phyloP scores from a whole-genome alignment of 2,797 vertebrate genomes.

The Ispidina picta region DNA sequence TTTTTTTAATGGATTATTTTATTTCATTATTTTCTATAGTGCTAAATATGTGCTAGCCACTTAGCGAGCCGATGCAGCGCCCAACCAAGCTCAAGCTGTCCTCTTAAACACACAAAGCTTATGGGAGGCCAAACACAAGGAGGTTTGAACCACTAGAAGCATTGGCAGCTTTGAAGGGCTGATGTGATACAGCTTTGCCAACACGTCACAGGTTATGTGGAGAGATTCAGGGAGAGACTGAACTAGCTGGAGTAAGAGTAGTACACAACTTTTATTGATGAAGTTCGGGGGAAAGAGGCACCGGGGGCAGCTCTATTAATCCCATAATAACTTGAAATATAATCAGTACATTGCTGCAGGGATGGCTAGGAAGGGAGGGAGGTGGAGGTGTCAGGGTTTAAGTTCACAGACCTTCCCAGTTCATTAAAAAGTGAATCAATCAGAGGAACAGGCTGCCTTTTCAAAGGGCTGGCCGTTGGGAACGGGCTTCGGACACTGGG shows the following conservation, averaged over 20 bases:
- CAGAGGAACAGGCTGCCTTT: slow-evolving; percentile 70
- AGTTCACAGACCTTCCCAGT: slow-evolving; percentile 71
- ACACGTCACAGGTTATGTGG: slow-evolving; percentile 27
- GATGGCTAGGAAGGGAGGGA: slow-evolving; percentile 37
- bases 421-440: slow-evolving; percentile 73
- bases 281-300: slow-evolving; percentile 53
- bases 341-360: slow-evolving; percentile 49
- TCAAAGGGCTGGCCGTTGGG: slow-evolving; percentile 66
- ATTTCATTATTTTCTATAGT: slow-evolving; percentile 45
- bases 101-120: slow-evolving; percentile 53
- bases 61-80: slow-evolving; percentile 5
- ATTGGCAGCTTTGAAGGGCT: slow-evolving; percentile 57
- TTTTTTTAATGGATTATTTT: slow-evolving; percentile 56
- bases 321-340: slow-evolving; percentile 63
- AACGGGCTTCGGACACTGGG: slow-evolving; percentile 42
- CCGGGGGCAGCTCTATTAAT: slow-evolving; percentile 61
- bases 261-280: slow-evolving; percentile 61
- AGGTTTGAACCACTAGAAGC: slow-evolving; percentile 28
- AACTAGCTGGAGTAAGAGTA: slow-evolving; percentile 43
- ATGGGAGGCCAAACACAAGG: slow-evolving; percentile 24
- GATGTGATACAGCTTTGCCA: slow-evolving; percentile 21
- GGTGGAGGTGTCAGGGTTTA: slow-evolving; percentile 49
- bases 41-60: slow-evolving; percentile 14
- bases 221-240: slow-evolving; percentile 24
- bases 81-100: slow-evolving; percentile 14